Conservation (phyloP, 2,797 vertebrate species). For the Aplochiton taeniatus region DNA sequence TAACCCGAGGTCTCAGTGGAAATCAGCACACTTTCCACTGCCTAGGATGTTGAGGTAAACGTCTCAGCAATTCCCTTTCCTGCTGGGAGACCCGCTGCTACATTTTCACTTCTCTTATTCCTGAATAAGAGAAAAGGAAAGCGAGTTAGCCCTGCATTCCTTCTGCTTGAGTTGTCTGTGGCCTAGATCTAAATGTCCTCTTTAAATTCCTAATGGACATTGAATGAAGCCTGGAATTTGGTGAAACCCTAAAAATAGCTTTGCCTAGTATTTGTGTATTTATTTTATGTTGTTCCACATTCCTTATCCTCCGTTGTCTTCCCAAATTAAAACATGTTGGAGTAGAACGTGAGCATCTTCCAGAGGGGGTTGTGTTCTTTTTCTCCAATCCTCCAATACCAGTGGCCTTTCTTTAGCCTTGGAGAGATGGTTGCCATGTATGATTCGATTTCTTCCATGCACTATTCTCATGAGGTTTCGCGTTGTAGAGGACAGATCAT, state of each 20-base stretch:
- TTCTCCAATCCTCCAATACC: conserved; percentile 29
- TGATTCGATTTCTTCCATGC: conserved; percentile 19
- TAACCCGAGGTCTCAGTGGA: not conserved
- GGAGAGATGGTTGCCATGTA: conserved; percentile 20
- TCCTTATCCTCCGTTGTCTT: not conserved
- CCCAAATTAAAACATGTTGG: too few species aligned
- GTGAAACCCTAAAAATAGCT: conserved; percentile 35
- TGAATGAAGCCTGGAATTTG: conserved; percentile 48
- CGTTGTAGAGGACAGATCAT: conserved; percentile 41
- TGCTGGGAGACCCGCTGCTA: conserved; percentile 6
- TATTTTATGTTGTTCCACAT: conserved; percentile 23
- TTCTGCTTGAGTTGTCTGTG: conserved; percentile 49
- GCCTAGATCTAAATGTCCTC: conserved; percentile 56
- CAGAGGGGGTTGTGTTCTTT: not conserved
- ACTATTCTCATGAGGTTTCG: conserved; percentile 43
- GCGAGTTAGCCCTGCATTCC: conserved; percentile 40
- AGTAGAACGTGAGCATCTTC: not conserved
- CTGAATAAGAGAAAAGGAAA: conserved; percentile 30
- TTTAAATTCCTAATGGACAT: conserved; percentile 62
- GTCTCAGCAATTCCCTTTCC: conserved; percentile 9
- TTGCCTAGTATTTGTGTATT: conserved; percentile 25
- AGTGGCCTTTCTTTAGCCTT: conserved; percentile 12
- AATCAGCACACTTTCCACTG: conserved; percentile 1
- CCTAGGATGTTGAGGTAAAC: conserved; percentile 12
- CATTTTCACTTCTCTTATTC: conserved; percentile 23